A percentile compares a stretch with the other conserved stretches of the same genome.
phyloP scores from a whole-genome alignment of 1,140 invertebrate genomes.

The Rhopalosiphum padi region DNA sequence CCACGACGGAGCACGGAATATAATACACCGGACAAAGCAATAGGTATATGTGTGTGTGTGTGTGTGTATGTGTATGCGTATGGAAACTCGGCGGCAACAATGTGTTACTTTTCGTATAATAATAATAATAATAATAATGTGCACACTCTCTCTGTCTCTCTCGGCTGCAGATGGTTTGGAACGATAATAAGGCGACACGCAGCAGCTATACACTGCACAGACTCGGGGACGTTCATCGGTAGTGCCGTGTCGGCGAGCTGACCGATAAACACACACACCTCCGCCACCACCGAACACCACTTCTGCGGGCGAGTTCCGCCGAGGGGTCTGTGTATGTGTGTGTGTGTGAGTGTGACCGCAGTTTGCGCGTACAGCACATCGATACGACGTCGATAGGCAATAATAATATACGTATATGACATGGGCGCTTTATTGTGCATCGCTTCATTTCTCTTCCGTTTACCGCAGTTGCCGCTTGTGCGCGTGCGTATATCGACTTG shows the following conservation, averaged over 20 bases:
- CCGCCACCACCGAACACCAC: not conserved
- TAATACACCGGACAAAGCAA: not conserved
- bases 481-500: too few species aligned
- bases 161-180: not conserved
- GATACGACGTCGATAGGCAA: too few species aligned
- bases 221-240: not conserved
- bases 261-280: not conserved
- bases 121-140: constrained; percentile 19
- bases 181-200: not conserved
- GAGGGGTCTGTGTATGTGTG: not conserved
- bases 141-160: not conserved
- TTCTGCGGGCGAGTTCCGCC: not conserved
- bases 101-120: constrained; percentile 24
- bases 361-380: too few species aligned
- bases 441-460: too few species aligned
- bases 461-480: too few species aligned
- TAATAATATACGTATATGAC: too few species aligned
- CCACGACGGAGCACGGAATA: not conserved
- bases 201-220: not conserved
- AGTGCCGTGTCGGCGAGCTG: not conserved
- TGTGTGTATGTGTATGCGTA: not conserved
- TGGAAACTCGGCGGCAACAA: not conserved
- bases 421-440: too few species aligned
- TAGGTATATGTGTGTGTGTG: not conserved
- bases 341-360: too few species aligned